Percentiles rank a stretch among this genome's conserved stretches.
Evolutionary conservation across 2,888 invertebrate species (phyloP).

Genomic region (Oligia latruncula): DNA sequence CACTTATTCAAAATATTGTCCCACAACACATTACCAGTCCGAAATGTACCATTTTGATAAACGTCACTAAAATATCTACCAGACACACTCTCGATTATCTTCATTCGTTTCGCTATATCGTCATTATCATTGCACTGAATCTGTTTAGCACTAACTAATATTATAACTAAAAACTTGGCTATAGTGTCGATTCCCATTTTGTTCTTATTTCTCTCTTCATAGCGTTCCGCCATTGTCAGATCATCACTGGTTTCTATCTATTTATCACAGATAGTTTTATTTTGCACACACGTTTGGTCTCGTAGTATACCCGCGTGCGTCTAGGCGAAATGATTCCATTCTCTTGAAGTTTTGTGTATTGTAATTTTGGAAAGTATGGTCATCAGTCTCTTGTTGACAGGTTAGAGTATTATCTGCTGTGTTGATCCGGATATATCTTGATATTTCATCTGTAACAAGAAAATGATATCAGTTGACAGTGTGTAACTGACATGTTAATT

Average conservation of each 20-base stretch:
- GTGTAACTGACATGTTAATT: conserved; percentile 38
- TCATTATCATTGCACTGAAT: conserved; percentile 73
- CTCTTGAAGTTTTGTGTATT: conserved; percentile 67
- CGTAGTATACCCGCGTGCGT: conserved; percentile 40
- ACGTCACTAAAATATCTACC: conserved; percentile 83
- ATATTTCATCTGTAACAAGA: conserved; percentile 60
- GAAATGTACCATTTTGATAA: conserved; percentile 86
- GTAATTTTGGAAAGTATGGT: conserved; percentile 73
- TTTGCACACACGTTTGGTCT: conserved; percentile 46
- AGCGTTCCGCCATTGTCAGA: conserved; percentile 77
- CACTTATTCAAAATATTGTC: conserved; percentile 93
- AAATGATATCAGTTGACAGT: conserved; percentile 47
- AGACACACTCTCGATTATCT: conserved; percentile 79
- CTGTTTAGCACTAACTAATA: conserved; percentile 72
- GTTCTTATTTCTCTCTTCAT: conserved; percentile 55
- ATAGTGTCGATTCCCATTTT: conserved; percentile 70
- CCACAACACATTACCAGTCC: conserved; percentile 93
- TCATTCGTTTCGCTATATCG: conserved; percentile 79
- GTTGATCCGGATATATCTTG: conserved; percentile 36
- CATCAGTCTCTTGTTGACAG: conserved; percentile 54
- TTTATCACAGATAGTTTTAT: conserved; percentile 38
- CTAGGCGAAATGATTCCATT: conserved; percentile 75
- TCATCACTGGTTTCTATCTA: conserved; percentile 72
- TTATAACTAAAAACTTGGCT: conserved; percentile 75
- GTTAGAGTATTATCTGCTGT: conserved; percentile 33